Evolutionary conservation across 1,140 invertebrate species (phyloP).

Genomic region (Asobara japonica): DNA sequence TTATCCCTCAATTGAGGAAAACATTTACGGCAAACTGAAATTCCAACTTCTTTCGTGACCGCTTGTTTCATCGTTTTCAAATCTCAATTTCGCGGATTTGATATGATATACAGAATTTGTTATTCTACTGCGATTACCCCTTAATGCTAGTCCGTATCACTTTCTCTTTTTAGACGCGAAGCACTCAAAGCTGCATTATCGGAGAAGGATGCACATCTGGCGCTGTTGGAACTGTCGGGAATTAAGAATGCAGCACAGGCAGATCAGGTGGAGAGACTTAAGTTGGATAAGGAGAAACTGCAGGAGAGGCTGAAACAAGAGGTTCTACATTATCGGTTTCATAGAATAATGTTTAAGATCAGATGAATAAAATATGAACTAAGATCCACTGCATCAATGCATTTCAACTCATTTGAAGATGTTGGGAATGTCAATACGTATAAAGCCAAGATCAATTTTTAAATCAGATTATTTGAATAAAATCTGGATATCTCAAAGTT

Average conservation of each 20-base stretch:
- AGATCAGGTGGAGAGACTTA: constrained; percentile 72
- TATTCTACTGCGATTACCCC: constrained; percentile 38
- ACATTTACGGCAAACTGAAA: no score
- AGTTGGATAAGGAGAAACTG: constrained; percentile 71
- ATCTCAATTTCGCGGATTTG: no score
- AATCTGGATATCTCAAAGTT: no score
- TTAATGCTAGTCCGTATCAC: constrained; percentile 34
- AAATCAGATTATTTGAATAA: no score
- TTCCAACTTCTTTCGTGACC: no score
- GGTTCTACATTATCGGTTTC: constrained; percentile 56
- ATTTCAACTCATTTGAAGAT: no score
- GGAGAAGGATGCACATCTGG: constrained; percentile 88
- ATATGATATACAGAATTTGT: constrained; percentile 20
- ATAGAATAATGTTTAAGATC: not conserved
- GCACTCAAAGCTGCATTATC: constrained; percentile 82
- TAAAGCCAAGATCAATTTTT: no score
- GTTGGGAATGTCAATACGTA: no score
- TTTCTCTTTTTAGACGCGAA: constrained; percentile 75
- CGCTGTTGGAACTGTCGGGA: constrained; percentile 81
- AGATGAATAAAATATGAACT: no score
- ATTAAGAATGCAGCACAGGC: constrained; percentile 73
- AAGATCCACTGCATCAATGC: no score
- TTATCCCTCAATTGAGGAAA: no score
- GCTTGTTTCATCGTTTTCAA: no score
- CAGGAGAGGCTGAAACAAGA: constrained; percentile 76